Conservation (phyloP, 2,113 vertebrate species). For the Pogonocichla stellata region DNA sequence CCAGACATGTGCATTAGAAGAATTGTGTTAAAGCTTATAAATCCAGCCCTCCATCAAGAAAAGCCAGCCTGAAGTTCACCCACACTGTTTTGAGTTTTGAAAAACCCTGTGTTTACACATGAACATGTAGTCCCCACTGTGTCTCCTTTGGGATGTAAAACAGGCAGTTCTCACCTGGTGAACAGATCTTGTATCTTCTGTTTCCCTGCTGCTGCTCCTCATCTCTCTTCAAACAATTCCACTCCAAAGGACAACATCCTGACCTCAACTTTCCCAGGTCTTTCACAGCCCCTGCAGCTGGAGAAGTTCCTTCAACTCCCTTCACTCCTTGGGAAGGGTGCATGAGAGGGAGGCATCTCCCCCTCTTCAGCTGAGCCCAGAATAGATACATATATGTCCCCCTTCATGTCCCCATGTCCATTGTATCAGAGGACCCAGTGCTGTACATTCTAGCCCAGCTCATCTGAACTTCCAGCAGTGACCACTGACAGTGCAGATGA, state of each 20-base stretch:
- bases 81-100: not conserved
- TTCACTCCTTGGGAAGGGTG: not conserved
- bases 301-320: not conserved
- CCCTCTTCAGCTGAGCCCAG: not conserved
- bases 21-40: not conserved
- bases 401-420: accelerated
- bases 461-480: accelerated
- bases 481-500: not conserved
- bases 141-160: not conserved
- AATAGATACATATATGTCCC: not conserved
- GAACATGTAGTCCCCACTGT: not conserved
- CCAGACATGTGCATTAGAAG: not conserved
- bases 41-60: not conserved
- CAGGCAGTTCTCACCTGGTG: not conserved
- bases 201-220: not conserved
- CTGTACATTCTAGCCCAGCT: not conserved
- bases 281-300: not conserved
- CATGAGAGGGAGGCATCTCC: not conserved
- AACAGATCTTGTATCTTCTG: not conserved
- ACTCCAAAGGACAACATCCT: not conserved
- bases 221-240: not conserved
- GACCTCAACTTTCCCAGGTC: not conserved
- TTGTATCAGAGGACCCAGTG: not conserved
- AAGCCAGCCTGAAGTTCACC: not conserved
- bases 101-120: not conserved